Percentiles rank a stretch among this genome's conserved stretches.
These are phyloP conservation scores for Caerostris darwini DNA, from an alignment of 1,140 invertebrate genomes.

Conservation along the genomic window DNA sequence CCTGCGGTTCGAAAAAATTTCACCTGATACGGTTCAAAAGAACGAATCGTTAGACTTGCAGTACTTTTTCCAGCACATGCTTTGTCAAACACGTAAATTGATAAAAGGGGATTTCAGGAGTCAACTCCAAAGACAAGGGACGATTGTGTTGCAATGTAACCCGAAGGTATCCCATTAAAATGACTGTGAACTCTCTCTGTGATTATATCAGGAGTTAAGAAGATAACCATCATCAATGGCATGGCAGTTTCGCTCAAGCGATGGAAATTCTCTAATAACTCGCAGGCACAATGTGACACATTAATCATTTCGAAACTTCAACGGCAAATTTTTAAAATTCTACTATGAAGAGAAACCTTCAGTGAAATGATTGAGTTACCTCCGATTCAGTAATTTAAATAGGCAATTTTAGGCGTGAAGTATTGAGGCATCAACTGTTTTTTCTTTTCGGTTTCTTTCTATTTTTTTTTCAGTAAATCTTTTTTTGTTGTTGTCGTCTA, in stretches of 20 bases:
- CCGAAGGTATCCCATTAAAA: not conserved
- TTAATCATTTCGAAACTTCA: not conserved
- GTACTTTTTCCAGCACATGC: not conserved
- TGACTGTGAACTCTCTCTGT: not conserved
- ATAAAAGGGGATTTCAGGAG: not conserved
- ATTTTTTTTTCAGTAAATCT: too few relatives aligned
- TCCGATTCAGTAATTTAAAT: not conserved
- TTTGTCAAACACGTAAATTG: constrained; percentile 5
- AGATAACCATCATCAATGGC: not conserved
- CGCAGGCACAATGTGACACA: not conserved
- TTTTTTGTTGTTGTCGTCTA: too few relatives aligned
- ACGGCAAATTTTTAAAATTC: not conserved
- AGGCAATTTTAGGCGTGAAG: not conserved
- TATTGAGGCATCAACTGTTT: not conserved
- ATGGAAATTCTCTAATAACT: not conserved
- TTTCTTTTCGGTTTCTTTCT: not conserved
- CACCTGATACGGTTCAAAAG: constrained; percentile 18
- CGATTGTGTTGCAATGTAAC: not conserved
- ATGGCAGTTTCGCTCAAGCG: not conserved
- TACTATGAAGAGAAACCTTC: not conserved
- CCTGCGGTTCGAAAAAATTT: not conserved
- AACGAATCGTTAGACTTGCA: not conserved
- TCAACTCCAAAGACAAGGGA: not conserved
- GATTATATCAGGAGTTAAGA: not conserved
- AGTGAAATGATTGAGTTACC: not conserved